phyloP scores from a whole-genome alignment of 2,888 invertebrate species.

The Drosophila barbarae region DNA sequence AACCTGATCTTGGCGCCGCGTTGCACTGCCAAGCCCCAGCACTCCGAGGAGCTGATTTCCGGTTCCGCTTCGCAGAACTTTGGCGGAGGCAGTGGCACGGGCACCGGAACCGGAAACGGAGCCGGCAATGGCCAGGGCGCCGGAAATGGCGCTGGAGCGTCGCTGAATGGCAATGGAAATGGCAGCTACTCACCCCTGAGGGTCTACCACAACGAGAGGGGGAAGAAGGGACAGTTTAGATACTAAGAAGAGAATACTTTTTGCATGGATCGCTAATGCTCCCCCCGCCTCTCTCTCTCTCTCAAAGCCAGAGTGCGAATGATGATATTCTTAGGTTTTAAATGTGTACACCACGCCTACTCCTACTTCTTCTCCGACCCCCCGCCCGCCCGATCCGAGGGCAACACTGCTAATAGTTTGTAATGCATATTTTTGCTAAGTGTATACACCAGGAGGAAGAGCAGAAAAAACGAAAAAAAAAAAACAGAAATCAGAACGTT shows the following conservation, averaged over 20 bases:
- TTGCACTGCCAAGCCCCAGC: conserved; percentile 85
- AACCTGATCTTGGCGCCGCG: conserved; percentile 87
- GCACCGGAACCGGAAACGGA: conserved; percentile 47
- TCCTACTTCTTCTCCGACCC: conserved; percentile 9
- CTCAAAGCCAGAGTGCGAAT: conserved; percentile 30
- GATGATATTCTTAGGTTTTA: conserved; percentile 45
- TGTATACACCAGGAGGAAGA: conserved; percentile 58
- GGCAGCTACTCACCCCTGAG: conserved; percentile 89
- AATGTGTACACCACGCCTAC: conserved; percentile 40
- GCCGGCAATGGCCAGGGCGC: conserved; percentile 49
- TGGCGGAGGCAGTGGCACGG: conserved; percentile 41
- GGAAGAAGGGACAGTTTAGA: conserved; percentile 90
- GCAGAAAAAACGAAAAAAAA: conserved; percentile 29
- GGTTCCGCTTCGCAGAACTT: conserved; percentile 81
- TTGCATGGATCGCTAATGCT: conserved; percentile 22
- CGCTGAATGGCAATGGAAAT: conserved; percentile 80
- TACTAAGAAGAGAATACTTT: conserved; percentile 81
- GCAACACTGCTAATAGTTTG: conserved; percentile 51
- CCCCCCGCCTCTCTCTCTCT: conserved; percentile 14
- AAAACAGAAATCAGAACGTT: conserved; percentile 14
- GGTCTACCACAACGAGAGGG: conserved; percentile 90
- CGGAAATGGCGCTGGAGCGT: conserved; percentile 55
- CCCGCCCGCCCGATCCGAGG: conserved; percentile 24
- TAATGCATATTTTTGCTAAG: conserved; percentile 65
- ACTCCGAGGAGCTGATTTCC: conserved; percentile 80